These are phyloP conservation scores for Chaetura pelagica DNA, from an alignment of 2,113 vertebrate genomes.

Conservation along the genomic window DNA sequence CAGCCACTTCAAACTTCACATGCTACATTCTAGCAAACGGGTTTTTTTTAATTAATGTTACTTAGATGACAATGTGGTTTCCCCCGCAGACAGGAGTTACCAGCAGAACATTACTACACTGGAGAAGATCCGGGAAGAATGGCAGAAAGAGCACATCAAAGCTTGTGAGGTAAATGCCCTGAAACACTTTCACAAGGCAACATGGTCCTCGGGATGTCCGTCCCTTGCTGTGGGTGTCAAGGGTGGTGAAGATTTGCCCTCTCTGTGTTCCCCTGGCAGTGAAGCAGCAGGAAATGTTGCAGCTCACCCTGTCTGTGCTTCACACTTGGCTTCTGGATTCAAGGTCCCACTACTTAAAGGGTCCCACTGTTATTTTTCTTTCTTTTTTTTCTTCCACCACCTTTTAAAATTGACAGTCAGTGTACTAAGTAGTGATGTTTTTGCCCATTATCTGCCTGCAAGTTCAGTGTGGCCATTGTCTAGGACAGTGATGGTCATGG, in stretches of 20 bases:
- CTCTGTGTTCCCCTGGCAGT: not conserved
- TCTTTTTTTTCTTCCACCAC: not conserved
- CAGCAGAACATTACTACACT: constrained; percentile 78
- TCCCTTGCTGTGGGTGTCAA: not conserved
- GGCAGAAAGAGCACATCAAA: constrained; percentile 87
- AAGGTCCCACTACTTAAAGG: not conserved
- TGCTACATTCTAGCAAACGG: rapidly evolving
- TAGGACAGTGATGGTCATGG: not conserved
- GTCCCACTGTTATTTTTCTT: not conserved
- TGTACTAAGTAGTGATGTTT: not conserved
- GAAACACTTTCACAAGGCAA: rapidly evolving
- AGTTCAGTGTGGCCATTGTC: rapidly evolving
- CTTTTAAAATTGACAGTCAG: not conserved
- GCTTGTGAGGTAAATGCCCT: constrained; percentile 85
- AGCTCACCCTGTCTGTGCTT: not conserved
- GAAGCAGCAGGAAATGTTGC: not conserved
- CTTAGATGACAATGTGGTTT: not conserved
- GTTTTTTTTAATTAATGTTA: not conserved
- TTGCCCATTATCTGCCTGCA: not conserved
- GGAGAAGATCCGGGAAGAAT: constrained; percentile 87
- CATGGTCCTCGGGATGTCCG: rapidly evolving
- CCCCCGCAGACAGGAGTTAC: constrained; percentile 82
- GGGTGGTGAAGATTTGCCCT: not conserved
- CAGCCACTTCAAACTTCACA: not conserved
- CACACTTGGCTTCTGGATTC: not conserved